Evolutionary conservation across 2,797 vertebrate species (phyloP).

Genomic region (Pachyuromys duprasi): DNA sequence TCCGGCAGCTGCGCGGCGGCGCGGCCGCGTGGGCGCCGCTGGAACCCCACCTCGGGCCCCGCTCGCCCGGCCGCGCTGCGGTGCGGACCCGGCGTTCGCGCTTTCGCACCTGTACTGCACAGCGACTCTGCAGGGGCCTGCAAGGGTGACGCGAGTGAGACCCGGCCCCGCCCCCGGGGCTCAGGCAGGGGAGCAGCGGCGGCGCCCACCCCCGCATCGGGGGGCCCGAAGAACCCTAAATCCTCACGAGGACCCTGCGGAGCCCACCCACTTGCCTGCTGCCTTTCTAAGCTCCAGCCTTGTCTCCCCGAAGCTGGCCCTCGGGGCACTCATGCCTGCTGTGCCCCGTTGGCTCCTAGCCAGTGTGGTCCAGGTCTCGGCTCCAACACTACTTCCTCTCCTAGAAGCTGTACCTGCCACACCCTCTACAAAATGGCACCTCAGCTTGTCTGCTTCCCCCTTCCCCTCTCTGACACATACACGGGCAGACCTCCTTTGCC

Average conservation of each 20-base stretch:
- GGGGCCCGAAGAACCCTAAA: background rate
- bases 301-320: background rate
- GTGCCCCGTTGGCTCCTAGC: background rate
- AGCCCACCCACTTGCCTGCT: background rate
- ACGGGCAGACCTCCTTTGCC: background rate
- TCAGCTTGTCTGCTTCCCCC: background rate
- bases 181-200: background rate
- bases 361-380: background rate
- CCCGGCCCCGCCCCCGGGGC: slow-evolving; percentile 1
- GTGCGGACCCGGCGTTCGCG: slow-evolving; percentile 1
- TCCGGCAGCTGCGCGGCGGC: slow-evolving; percentile 56
- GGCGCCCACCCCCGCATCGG: background rate
- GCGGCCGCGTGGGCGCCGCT: background rate
- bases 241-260: background rate
- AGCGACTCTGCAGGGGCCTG: slow-evolving; percentile 13
- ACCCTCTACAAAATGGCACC: background rate
- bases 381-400: background rate
- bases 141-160: slow-evolving; percentile 39
- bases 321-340: background rate
- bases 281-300: background rate
- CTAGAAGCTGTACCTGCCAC: background rate
- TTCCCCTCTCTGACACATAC: background rate
- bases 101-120: background rate
- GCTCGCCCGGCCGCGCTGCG: background rate
- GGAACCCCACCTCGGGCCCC: background rate